A percentile compares a stretch with the other conserved stretches of the same genome.
Conservation (phyloP, 2,888 invertebrate species). For the Synanthedon vespiformis region DNA sequence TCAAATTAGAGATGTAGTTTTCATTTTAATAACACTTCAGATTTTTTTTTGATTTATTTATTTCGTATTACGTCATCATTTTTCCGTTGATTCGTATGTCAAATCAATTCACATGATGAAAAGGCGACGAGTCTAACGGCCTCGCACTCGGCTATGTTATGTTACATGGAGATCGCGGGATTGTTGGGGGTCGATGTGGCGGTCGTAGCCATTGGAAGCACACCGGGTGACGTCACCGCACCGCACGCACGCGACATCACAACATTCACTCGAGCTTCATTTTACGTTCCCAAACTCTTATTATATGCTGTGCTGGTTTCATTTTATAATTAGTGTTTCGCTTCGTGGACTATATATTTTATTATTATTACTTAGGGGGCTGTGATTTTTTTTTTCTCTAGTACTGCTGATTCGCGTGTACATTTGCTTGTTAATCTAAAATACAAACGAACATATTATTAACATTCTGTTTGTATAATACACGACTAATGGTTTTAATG, state of each 20-base stretch:
- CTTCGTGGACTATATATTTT: slow-evolving; percentile 21
- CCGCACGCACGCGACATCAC: slow-evolving; percentile 28
- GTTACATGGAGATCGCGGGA: slow-evolving; percentile 48
- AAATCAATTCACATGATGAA: slow-evolving; percentile 37
- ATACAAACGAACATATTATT: not conserved
- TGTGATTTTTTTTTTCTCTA: slow-evolving; percentile 33
- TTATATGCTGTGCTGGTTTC: slow-evolving; percentile 45
- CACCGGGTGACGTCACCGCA: slow-evolving; percentile 32
- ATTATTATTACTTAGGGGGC: slow-evolving; percentile 20
- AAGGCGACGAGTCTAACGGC: slow-evolving; percentile 59
- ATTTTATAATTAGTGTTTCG: slow-evolving; percentile 36
- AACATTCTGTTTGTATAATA: not conserved
- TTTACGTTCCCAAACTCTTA: slow-evolving; percentile 24
- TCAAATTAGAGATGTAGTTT: slow-evolving; percentile 69
- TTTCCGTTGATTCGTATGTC: slow-evolving; percentile 34
- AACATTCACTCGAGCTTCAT: slow-evolving; percentile 55
- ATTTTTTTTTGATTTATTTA: slow-evolving; percentile 56
- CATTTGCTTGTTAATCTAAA: slow-evolving; percentile 5
- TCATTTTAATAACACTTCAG: slow-evolving; percentile 70
- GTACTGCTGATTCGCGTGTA: slow-evolving; percentile 3
- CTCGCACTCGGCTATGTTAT: slow-evolving; percentile 47
- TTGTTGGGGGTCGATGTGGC: slow-evolving; percentile 30
- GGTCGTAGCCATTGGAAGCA: slow-evolving; percentile 56
- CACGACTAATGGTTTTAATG: not conserved
- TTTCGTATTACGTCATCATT: slow-evolving; percentile 2